Base-by-base conservation (phyloP, 2,113 vertebrate genomes). In the Microcebus tavaratra region DNA sequence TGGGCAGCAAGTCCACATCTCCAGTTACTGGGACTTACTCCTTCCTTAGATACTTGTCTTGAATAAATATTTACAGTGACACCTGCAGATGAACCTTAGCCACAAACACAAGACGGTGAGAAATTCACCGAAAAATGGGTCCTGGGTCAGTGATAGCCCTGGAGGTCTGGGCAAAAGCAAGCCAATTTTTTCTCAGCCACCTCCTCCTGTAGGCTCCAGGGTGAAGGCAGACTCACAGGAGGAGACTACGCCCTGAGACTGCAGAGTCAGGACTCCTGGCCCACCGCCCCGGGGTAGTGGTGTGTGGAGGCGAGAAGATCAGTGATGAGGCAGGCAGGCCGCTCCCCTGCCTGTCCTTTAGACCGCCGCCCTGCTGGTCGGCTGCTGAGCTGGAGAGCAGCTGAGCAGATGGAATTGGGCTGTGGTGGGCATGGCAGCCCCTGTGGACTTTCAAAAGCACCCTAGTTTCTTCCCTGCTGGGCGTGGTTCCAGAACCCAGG, bases 271-370 rank as follows among this genome's bases (percentile, higher is more conserved):
- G 76, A 36, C 6, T 59, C 67, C 63, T 70, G 67, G 45, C 15
- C 61, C 45, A 4, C 12, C 48, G 53, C 53, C 61, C 29, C 21
- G 81, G 88, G 53, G 8, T 5, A 57, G 34, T 63, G 34, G 50
- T 27, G 21, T 68, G 36, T 18, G 29, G 34, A 39, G 31, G 18
- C 1, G 48, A 42, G 15, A 65, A 88, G 63, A 50, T 36, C 1
- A 84, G 39, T 4, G 10, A 4, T 3, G 12, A 61, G 65, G 36
- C 42, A 42, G 23, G 14, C 27, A 27, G 61, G 72, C 34, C 21
- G 15, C 25, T 39, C 50, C 27, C 34, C 0, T 1, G 0, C 48
- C 78, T 86, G 78, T 36, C 61, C 15, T 45, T 21, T 9, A 48
- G 63, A 45, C 42, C 11, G 0, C 36, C 50, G 59, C 15, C 42